Evolutionary conservation across 1,140 invertebrate genomes (phyloP), one percentile per base, ranked within the genome.

Genomic region (Dendroctonus ponderosae): DNA sequence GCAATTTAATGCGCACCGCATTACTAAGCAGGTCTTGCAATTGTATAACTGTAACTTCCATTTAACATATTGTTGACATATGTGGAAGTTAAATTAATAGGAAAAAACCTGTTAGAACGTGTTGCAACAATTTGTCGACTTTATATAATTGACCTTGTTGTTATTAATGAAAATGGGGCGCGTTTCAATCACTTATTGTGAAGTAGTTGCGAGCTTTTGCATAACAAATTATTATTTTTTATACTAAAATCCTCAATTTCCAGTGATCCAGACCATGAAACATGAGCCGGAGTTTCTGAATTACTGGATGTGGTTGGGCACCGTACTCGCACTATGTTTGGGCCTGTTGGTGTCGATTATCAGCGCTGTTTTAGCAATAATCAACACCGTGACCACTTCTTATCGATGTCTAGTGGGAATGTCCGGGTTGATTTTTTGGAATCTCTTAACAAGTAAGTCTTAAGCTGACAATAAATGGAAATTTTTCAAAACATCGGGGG

Each of bases 391-490:
- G 41, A 90, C 87, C 5, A 89, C 86, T 38, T 90, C 90, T 7
- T 85, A 88, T 59, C 84, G 87, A 69, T 85, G 86, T 60, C 83
- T 91, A 54, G 85, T 89, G 9, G 89, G 90, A 2, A 80, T 90
- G n/a, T 82, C 86, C n/a, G 90, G 91, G 12, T 82, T 93, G 46
- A 93, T 91, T 74, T 74, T 91, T 5, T 92, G 90, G 85, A 93
- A 93, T 78, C 82, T 81, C 39, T 75, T 89, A 69, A 86, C 88
- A 70, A 77, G 91, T 93, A 83, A 87, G 85, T 69, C 26, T 52
- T 2, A 11, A 14, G 3, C 26, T 52, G 11, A 4, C 2, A 26
- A 26, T 26, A 26, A 26, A 26, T 26, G 3, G 26, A 26, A 26
- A 6, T 53, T 9, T 39, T 5, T 15, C 42, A 7, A 41, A 49